These are phyloP conservation scores for Tor tambroides DNA, from an alignment of 2,113 vertebrate genomes.

Conservation along the genomic window DNA sequence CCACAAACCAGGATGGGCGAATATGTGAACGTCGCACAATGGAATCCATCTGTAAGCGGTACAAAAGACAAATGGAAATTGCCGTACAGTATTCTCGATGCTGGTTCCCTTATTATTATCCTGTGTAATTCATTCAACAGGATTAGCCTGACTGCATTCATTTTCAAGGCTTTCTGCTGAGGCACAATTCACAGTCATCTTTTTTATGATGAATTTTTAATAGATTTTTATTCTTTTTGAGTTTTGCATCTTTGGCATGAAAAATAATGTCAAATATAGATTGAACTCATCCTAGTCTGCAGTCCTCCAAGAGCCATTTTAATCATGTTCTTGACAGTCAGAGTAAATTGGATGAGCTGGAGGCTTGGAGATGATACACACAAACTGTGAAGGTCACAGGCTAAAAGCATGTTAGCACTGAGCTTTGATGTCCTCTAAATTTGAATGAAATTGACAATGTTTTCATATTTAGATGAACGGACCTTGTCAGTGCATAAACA, in stretches of 20 bases:
- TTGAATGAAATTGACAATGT: conserved; percentile 21
- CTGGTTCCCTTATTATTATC: conserved; percentile 46
- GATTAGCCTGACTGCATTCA: conserved; percentile 53
- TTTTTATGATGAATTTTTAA: conserved; percentile 52
- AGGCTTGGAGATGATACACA: conserved; percentile 22
- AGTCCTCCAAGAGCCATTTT: conserved; percentile 25
- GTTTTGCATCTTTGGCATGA: conserved; percentile 33
- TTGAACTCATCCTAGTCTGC: conserved; percentile 12
- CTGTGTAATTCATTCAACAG: conserved; percentile 54
- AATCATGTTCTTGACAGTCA: conserved; percentile 41
- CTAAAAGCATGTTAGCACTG: conserved; percentile 32
- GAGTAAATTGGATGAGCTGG: conserved; percentile 44
- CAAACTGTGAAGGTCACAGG: conserved; percentile 44
- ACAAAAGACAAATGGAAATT: conserved; percentile 57
- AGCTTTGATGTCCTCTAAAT: conserved; percentile 7
- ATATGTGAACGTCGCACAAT: conserved; percentile 35
- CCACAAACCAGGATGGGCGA: conserved; percentile 7
- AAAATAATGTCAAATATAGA: conserved; percentile 36
- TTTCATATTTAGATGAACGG: neutral
- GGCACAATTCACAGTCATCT: conserved; percentile 40
- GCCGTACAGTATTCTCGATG: conserved; percentile 45
- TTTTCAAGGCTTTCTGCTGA: conserved; percentile 40
- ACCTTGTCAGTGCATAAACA: conserved; percentile 7
- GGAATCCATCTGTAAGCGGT: conserved; percentile 48
- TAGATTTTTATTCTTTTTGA: conserved; percentile 56